Evolutionary conservation across 2,888 invertebrate genomes (phyloP).

Genomic region (Zhengitettix transpicula): DNA sequence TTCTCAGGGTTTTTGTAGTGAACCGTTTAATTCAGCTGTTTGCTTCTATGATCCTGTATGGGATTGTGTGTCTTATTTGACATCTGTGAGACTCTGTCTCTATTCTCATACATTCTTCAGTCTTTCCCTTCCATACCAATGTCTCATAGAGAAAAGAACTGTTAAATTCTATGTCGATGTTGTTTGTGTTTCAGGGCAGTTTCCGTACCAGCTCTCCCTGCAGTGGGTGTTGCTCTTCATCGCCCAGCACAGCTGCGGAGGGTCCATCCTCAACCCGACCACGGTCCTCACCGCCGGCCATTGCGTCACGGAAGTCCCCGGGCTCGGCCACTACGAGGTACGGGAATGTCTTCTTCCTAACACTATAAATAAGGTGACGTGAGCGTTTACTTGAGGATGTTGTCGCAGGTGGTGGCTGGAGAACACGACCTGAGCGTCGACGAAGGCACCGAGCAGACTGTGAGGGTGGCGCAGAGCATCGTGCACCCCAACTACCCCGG

Average conservation of each 20-base stretch:
- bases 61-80: too few relatives aligned
- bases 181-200: constrained; percentile 19
- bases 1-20: too few relatives aligned
- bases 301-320: constrained; percentile 15
- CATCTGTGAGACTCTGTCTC: too few relatives aligned
- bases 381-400: not conserved
- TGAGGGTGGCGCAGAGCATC: constrained; percentile 18
- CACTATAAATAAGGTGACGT: not conserved
- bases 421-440: constrained; percentile 30
- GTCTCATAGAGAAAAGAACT: too few relatives aligned
- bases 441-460: constrained; percentile 25
- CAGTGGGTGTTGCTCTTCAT: constrained; percentile 19
- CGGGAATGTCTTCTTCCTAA: not conserved
- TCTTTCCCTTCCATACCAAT: too few relatives aligned
- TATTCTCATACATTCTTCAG: too few relatives aligned
- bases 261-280: constrained; percentile 24
- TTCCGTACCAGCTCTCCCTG: constrained; percentile 30
- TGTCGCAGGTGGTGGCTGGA: constrained; percentile 26
- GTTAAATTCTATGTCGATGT: not conserved
- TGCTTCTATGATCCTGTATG: too few relatives aligned
- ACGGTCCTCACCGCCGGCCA: constrained; percentile 29
- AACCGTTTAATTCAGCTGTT: too few relatives aligned
- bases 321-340: not conserved
- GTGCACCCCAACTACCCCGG: constrained; percentile 27
- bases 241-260: constrained; percentile 28